Evolutionary conservation across 2,113 vertebrate species (phyloP).

Genomic region (Macaca nemestrina): DNA sequence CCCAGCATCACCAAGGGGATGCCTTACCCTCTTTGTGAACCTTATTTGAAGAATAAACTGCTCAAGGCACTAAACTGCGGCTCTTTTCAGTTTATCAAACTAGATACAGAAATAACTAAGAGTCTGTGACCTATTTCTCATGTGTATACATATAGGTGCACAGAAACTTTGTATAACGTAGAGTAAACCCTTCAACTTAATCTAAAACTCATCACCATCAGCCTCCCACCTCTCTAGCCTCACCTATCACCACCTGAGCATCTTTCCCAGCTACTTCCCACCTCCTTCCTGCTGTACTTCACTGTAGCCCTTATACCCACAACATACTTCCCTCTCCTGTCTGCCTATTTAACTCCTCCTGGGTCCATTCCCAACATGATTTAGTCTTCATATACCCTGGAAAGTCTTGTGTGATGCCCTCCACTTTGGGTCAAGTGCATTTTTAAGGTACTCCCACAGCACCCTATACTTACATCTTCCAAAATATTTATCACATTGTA

Average conservation of each 20-base stretch:
- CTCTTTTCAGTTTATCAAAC: not conserved
- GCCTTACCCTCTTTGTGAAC: not conserved
- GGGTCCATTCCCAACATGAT: rapidly evolving
- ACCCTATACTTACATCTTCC: not conserved
- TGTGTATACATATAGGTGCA: rapidly evolving
- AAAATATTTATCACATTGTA: not conserved
- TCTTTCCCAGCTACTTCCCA: not conserved
- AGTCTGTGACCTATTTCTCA: not conserved
- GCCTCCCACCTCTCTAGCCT: not conserved
- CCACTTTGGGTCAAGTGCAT: not conserved
- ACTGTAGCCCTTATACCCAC: rapidly evolving
- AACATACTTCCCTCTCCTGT: not conserved
- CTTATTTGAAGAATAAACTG: not conserved
- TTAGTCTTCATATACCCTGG: not conserved
- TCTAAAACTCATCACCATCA: rapidly evolving
- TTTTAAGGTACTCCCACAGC: not conserved
- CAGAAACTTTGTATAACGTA: not conserved
- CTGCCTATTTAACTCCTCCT: not conserved
- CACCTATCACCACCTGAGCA: not conserved
- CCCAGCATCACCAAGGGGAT: not conserved
- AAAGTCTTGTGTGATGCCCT: not conserved
- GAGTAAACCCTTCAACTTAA: not conserved
- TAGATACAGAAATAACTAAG: not conserved
- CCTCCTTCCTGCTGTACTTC: not conserved
- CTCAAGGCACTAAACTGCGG: not conserved